A percentile compares a stretch with the other conserved stretches of the same genome.
phyloP scores from a whole-genome alignment of 2,888 invertebrate genomes.

The Scaptomyza polygonia region DNA sequence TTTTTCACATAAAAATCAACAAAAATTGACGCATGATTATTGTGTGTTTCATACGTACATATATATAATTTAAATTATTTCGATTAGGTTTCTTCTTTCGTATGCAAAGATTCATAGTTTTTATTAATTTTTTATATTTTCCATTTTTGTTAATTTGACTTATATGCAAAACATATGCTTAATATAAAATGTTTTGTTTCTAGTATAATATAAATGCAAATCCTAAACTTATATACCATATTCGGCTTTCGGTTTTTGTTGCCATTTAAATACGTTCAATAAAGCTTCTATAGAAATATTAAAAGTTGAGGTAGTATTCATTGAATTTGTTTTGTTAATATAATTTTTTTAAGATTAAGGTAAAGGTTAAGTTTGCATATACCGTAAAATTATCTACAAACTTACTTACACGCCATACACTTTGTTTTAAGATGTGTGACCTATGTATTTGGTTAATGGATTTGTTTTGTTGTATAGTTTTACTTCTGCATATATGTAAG shows the following conservation, averaged over 20 bases:
- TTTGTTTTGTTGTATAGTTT: slow-evolving; percentile 12
- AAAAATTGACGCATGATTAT: slow-evolving; percentile 80
- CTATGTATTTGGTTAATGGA: slow-evolving; percentile 4
- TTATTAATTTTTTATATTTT: slow-evolving; percentile 34
- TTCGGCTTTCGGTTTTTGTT: slow-evolving; percentile 36
- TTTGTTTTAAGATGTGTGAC: slow-evolving; percentile 5
- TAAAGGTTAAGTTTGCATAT: slow-evolving; percentile 34
- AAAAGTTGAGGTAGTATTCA: slow-evolving; percentile 81
- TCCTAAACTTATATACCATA: slow-evolving; percentile 64
- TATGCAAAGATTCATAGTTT: slow-evolving; percentile 18
- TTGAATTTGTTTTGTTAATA: slow-evolving; percentile 54
- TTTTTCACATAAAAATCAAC: slow-evolving; percentile 68
- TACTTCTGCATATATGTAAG: slow-evolving; percentile 5
- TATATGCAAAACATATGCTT: slow-evolving; percentile 78
- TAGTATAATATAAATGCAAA: slow-evolving; percentile 79
- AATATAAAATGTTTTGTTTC: slow-evolving; percentile 59
- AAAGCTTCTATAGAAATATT: slow-evolving; percentile 79
- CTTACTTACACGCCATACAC: slow-evolving; percentile 33
- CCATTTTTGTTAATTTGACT: slow-evolving; percentile 62
- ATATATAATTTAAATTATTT: slow-evolving; percentile 8
- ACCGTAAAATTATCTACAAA: slow-evolving; percentile 42
- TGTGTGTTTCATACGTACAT: slow-evolving; percentile 43
- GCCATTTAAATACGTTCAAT: slow-evolving; percentile 69
- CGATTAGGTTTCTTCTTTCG: slow-evolving; percentile 26
- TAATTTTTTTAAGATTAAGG: slow-evolving; percentile 34